Base-by-base conservation (phyloP, 2,113 vertebrate species). In the Channa argus region DNA sequence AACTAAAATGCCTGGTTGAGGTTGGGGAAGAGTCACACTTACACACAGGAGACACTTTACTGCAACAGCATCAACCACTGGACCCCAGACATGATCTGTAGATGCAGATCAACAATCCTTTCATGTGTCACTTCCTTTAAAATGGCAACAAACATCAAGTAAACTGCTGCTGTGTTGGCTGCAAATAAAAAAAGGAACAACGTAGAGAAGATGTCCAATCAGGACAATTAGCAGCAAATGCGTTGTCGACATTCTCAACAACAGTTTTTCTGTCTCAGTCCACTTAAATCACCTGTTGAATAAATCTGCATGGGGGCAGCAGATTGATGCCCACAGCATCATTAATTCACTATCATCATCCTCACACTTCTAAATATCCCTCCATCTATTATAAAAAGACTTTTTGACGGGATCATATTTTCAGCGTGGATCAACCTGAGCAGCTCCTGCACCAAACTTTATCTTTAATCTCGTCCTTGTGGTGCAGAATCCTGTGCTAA, bases 341-440 rank as follows among this genome's bases (percentile, higher is more conserved):
- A 82, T 61, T 79, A 76, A 85, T 79, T 85, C 72, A 76, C 33
- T 3, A 4, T 37, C 63, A 15, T 52, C 71, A n/a, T 3, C 24
- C 38, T 41, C 64, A 39, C 46, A 62, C 45, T 55, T 8, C 37
- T 34, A 37, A 63, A 65, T 3, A 37, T 58, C 1, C 1, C 1
- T 1, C 54, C 39, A 63, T 82, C 41, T 54, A 78, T 76, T 72
- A 81, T 63, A 45, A 33, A 69, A 37, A 14, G 44, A n/a, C 2
- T 36, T 44, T 66, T 10, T 81, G 74, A 82, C 77, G 77, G 74
- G 10, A 80, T 78, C 77, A 64, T 67, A 66, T 84, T 80, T 90
- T 74, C 54, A 68, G 76, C 52, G 63, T 62, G 58, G 46, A 65
- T 63, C 63, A 71, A 60, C 12, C 56, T 10, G n/a, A 76, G 2